Conservation (phyloP, 2,888 invertebrate species). For the Pimpla rufipes region DNA sequence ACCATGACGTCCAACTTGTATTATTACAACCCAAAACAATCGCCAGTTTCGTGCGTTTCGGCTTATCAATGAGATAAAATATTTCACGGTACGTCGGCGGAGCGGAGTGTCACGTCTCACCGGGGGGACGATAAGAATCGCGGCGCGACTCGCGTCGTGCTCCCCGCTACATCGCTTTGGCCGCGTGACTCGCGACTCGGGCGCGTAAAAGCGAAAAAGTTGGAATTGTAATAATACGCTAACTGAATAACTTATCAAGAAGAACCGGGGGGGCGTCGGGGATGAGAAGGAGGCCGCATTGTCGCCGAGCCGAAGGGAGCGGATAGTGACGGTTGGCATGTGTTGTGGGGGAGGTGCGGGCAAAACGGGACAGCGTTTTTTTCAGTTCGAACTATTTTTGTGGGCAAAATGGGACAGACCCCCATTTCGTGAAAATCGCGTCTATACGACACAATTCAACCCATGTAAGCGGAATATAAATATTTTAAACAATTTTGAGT, state of each 20-base stretch:
- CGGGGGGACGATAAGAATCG: not conserved
- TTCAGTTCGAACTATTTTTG: no score
- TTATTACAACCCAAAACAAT: not conserved
- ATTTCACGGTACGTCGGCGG: not conserved
- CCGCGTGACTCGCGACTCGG: not conserved
- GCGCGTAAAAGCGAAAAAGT: not conserved
- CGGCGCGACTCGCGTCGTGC: not conserved
- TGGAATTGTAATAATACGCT: not conserved
- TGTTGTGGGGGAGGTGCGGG: no score
- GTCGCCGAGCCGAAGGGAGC: conserved; percentile 25
- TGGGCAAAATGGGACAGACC: no score
- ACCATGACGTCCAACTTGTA: not conserved
- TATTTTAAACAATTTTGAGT: no score
- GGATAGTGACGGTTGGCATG: not conserved
- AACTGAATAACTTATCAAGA: conserved; percentile 17
- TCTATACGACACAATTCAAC: no score
- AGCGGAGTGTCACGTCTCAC: not conserved
- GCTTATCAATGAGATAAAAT: conserved; percentile 6
- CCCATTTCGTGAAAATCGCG: no score
- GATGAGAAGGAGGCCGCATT: not conserved
- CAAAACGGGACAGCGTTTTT: no score
- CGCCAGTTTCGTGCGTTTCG: not conserved
- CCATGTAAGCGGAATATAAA: no score
- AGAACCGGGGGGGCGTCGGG: not conserved
- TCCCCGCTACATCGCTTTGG: no score